These are phyloP conservation scores for Aepyceros melampus DNA, from an alignment of 2,113 vertebrate species.

Conservation along the genomic window DNA sequence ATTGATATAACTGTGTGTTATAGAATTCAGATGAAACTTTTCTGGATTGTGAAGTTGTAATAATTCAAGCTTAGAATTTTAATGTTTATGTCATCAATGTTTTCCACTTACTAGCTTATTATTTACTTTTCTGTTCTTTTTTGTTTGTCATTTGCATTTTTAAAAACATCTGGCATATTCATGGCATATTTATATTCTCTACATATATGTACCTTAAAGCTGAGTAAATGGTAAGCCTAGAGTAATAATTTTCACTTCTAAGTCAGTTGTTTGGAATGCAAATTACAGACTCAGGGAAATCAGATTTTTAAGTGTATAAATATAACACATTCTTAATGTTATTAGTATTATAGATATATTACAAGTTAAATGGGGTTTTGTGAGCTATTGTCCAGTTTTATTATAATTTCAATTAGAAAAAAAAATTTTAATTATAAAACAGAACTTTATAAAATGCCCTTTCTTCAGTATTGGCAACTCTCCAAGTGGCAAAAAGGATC, in stretches of 20 bases:
- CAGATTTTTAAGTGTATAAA: neutral
- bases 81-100: neutral
- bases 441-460: neutral
- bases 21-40: constrained; percentile 12
- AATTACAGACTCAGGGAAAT: neutral
- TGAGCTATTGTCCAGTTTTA: constrained; percentile 16
- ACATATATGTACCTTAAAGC: neutral
- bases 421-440: neutral
- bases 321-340: neutral
- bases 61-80: neutral
- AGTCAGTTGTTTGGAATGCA: neutral
- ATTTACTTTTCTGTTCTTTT: neutral
- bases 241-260: neutral
- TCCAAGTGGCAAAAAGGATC: neutral
- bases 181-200: neutral
- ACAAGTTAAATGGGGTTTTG: neutral
- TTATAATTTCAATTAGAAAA: neutral
- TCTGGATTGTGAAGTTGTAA: neutral
- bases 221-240: neutral
- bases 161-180: neutral
- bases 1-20: neutral
- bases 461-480: neutral
- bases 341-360: neutral
- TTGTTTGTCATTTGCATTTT: neutral
- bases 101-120: neutral